phyloP scores from a whole-genome alignment of 2,888 invertebrate species.

The Galeopsomyia nigrocyanea region DNA sequence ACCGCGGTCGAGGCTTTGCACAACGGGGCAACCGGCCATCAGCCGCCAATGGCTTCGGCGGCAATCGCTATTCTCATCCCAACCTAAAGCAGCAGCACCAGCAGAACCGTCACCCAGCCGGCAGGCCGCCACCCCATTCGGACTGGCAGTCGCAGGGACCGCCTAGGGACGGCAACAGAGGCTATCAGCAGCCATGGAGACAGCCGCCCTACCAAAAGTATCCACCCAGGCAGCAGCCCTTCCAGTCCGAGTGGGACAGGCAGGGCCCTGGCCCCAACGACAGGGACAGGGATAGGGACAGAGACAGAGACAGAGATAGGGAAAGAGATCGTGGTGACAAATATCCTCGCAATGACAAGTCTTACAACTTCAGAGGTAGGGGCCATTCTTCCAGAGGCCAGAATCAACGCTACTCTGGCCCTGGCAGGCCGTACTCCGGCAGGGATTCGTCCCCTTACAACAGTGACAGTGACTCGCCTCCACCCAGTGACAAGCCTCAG shows the following conservation, averaged over 20 bases:
- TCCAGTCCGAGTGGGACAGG: slow-evolving; percentile 47
- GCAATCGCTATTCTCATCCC: slow-evolving; percentile 45
- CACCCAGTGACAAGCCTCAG: slow-evolving; percentile 38
- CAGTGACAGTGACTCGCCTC: slow-evolving; percentile 23
- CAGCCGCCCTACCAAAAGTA: slow-evolving; percentile 35
- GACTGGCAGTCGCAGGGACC: slow-evolving; percentile 38
- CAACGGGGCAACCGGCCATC: slow-evolving; percentile 53
- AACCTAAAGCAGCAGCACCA: slow-evolving; percentile 47
- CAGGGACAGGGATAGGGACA: slow-evolving; percentile 31
- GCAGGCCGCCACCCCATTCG: slow-evolving; percentile 4
- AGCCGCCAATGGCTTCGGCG: slow-evolving; percentile 45
- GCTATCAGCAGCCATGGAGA: slow-evolving; percentile 28
- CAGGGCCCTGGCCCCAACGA: slow-evolving; percentile 28
- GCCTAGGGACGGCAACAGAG: slow-evolving; percentile 13
- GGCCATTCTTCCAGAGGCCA: slow-evolving; percentile 38
- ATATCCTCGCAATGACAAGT: slow-evolving; percentile 28
- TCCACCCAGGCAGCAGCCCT: slow-evolving; percentile 10
- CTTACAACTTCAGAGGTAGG: slow-evolving; percentile 46
- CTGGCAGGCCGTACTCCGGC: slow-evolving; percentile 48
- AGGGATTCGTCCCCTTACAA: slow-evolving; percentile 32
- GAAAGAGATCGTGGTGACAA: slow-evolving; percentile 31
- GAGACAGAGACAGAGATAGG: slow-evolving; percentile 25
- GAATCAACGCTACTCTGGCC: slow-evolving; percentile 48
- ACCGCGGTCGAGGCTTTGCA: slow-evolving; percentile 60
- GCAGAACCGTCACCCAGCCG: slow-evolving; percentile 37